phyloP scores from a whole-genome alignment of 2,888 invertebrate species.

The Sicus ferrugineus region DNA sequence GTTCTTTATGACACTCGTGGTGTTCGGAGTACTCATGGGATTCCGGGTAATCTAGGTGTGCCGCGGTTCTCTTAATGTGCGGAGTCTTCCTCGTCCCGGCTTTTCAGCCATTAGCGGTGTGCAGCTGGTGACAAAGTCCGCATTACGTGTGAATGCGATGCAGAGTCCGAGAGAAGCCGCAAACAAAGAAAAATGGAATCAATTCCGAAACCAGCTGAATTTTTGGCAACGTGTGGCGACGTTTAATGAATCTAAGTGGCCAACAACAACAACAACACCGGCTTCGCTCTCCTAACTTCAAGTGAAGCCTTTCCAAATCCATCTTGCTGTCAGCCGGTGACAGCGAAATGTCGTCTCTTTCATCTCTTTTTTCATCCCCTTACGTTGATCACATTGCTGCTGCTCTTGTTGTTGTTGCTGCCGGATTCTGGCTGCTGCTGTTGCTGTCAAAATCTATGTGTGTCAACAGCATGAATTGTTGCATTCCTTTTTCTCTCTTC shows the following conservation, averaged over 20 bases:
- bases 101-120: no score
- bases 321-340: slow-evolving; percentile 22
- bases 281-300: slow-evolving; percentile 25
- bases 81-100: no score
- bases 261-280: slow-evolving; percentile 12
- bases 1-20: no score
- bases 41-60: no score
- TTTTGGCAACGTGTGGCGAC: slow-evolving; percentile 12
- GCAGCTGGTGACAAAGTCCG: neutral
- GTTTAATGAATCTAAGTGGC: slow-evolving; percentile 19
- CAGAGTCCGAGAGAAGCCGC: neutral
- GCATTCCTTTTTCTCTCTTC: slow-evolving; percentile 19
- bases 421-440: neutral
- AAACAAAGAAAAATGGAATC: slow-evolving; percentile 2
- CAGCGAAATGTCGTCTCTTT: slow-evolving; percentile 29
- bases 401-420: no score
- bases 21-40: no score
- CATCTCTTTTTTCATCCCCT: neutral
- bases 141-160: slow-evolving; percentile 22
- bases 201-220: neutral
- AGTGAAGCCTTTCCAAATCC: slow-evolving; percentile 34
- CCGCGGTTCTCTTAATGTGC: no score
- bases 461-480: slow-evolving; percentile 44
- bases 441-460: slow-evolving; percentile 43
- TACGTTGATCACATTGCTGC: neutral